Evolutionary conservation across 2,888 invertebrate species (phyloP), one percentile per base, ranked within the genome.

Genomic region (Himalopsyche japonica): DNA sequence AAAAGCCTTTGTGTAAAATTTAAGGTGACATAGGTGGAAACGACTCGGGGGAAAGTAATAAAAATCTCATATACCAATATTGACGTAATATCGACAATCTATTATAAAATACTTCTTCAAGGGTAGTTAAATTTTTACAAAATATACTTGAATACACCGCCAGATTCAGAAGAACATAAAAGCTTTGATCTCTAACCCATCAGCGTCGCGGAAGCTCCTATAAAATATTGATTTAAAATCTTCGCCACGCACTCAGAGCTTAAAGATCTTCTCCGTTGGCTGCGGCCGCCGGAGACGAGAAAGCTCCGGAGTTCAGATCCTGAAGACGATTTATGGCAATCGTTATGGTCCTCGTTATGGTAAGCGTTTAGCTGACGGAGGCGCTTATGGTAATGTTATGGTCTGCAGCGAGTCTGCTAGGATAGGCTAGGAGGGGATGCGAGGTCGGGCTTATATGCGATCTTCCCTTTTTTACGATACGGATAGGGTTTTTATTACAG

Each of bases 271-370:
- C 20, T 24, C 57, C 24, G 10, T n/a, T 57, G 57, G 15, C 57
- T 57, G 20, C 57, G 57, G 20, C 7, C 57, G n/a, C 8, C 57
- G 57, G 57, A 57, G 57, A 57, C 57, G 57, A 57, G 57, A 57
- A 57, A 20, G 57, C 57, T 57, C 57, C 57, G 24, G 57, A 57
- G 57, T 57, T 57, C 57, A 57, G 57, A 57, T 24, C 57, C 57
- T 57, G 57, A 57, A 24, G 10, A 57, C 57, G 85, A 86, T 86
- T 86, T 86, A 86, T 86, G 80, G 70, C 82, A 82, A 82, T 84
- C 83, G 81, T 85, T 86, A 85, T 84, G 86, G 83, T 82, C 82
- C 82, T 86, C 85, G 82, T 84, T 86, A 85, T 84, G 85, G 86
- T 82, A 79, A 86, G 77, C 85, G 86, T 86, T 86, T 85, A 85